Percentiles rank a stretch among this genome's conserved stretches.
phyloP scores from a whole-genome alignment of 2,797 vertebrate genomes.

The Esox masquinongy region DNA sequence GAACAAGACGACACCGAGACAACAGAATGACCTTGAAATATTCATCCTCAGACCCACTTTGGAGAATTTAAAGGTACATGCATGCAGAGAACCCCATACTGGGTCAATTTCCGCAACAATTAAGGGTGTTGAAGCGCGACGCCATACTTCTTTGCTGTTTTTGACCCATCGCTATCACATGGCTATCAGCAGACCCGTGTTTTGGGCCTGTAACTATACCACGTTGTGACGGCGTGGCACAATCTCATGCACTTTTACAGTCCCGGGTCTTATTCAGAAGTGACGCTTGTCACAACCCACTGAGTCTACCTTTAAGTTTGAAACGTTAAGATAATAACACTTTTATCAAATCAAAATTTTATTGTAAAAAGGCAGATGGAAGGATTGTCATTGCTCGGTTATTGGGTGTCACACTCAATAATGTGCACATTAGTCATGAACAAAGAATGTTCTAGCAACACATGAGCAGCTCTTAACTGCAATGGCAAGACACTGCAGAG shows the following conservation, averaged over 20 bases:
- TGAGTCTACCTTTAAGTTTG: not conserved
- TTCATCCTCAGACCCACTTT: conserved; percentile 76
- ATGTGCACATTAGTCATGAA: not conserved
- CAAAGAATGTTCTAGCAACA: not conserved
- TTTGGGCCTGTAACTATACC: too few species aligned
- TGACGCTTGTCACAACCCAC: not conserved
- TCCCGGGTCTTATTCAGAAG: too few species aligned
- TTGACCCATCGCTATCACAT: not conserved
- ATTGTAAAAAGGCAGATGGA: not conserved
- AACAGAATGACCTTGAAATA: conserved; percentile 81
- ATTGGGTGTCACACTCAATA: not conserved
- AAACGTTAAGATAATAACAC: not conserved
- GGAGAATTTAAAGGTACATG: conserved; percentile 65
- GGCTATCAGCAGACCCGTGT: not conserved
- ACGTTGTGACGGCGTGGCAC: not conserved
- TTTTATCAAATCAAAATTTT: not conserved
- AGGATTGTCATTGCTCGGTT: not conserved
- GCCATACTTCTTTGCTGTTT: not conserved
- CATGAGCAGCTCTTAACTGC: not conserved
- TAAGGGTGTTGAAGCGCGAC: not conserved
- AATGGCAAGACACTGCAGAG: not conserved
- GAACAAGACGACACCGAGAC: conserved; percentile 75
- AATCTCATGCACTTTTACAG: not conserved
- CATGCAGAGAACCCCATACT: not conserved
- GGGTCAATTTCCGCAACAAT: not conserved